Base-by-base conservation (phyloP, 2,797 vertebrate genomes). In the Allobates femoralis region DNA sequence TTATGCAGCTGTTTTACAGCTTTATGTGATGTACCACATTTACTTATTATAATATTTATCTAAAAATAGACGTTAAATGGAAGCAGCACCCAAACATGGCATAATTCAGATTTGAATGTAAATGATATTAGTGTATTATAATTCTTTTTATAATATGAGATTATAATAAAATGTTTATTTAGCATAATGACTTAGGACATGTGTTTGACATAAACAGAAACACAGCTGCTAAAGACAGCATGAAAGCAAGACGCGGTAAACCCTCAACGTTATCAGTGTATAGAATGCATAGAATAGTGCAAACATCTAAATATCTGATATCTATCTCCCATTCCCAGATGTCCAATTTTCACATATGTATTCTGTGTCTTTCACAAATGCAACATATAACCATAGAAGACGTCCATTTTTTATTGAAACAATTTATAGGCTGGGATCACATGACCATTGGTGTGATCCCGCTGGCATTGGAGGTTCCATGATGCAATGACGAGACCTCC, bases 141-240 rank as follows among this genome's bases (percentile, higher is more conserved):
- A 83, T 82, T 69, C 23, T 53, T 55, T n/a, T 82, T 82, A 82
- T 71, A 56, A 69, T 51, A 50, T 3, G 66, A 82, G 26, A 82
- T 62, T 60, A 83, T 75, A 62, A 83, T 74, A 74, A 26, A 83
- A 75, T 37, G 58, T 60, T 83, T 46, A 46, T 83, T 60, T 41
- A 60, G 69, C n/a, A 74, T 83, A 83, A 83, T 74, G 34, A 46
- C n/a, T 46, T 74, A 56, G 69, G 81, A 56, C 67, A 82, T 69
- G 81, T 46, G 53, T 73, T 60, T 73, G 46, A 73, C 51, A 46
- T 37, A 74, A 83, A 83, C 19, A 62, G 37, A 74, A 73, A 83
- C 81, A 83, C 73, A 77, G 73, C 83, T 84, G 83, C 71, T 53
- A 34, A 77, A 53, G 69, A 60, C n/a, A 56, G 26, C n/a, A 83